Base-by-base conservation (phyloP, 2,797 vertebrate species). In the Pangasius djambal region DNA sequence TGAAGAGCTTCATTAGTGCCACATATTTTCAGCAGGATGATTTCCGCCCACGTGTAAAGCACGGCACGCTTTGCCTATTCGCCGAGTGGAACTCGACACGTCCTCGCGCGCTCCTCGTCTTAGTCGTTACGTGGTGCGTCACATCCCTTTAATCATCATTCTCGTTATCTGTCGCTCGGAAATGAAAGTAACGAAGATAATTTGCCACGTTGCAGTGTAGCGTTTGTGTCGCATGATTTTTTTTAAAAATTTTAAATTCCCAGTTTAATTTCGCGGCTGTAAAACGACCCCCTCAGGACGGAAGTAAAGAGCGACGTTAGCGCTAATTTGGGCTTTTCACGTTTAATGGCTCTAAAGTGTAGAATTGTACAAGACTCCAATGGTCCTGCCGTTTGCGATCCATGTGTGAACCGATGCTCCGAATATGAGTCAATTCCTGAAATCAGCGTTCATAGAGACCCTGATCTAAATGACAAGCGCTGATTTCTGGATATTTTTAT, bases 1-100 rank as follows among this genome's bases (percentile, higher is more conserved):
- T 88, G 83, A 89, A 88, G 91, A 85, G 88, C 72, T 86, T 89
- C 81, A 89, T 90, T 88, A 88, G 74, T 83, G 67, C 74, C 75
- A 13, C 37, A 69, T 55, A n/a, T 65, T 90, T 90, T 78, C 37
- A 75, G 63, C 55, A 83, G 59, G 77, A 74, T 89, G 55, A 88
- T 37, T 57, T 86, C 82, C 67, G 74, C 83, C 44, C 70, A 44
- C 81, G 3, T 44, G 28, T 63, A 40, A 6, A 25, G 12, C 78
- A 37, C 6, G 44, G 10, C 1, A 1, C 2, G 9, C 12, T 25
- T 15, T 37, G 18, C 15, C 12, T 22, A 25, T 22, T 12, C 2
- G 8, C 16, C 6, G 3, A 63, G 59, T 44, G 79, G 79, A 82
- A 15, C 50, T 20, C 10, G 10, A 8, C 48, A 1, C 13, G 37